Percentiles rank a stretch among this genome's conserved stretches.
phyloP scores from a whole-genome alignment of 2,888 invertebrate genomes.

The Keiferia lycopersicella region DNA sequence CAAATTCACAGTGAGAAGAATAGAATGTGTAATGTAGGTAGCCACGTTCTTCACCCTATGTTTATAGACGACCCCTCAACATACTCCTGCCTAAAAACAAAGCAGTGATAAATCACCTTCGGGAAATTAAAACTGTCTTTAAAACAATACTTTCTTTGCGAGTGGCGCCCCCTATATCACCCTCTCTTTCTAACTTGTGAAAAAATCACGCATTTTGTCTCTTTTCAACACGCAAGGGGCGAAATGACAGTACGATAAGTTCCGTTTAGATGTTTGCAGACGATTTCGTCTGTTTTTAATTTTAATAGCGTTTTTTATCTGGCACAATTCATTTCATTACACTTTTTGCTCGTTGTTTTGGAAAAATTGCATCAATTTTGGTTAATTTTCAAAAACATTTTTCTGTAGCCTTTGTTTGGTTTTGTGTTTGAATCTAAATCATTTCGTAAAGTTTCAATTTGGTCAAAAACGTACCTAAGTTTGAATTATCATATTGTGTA shows the following conservation, averaged over 20 bases:
- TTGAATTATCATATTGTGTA: too few species aligned
- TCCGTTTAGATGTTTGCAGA: slow-evolving; percentile 42
- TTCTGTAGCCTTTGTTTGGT: too few species aligned
- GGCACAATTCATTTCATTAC: slow-evolving; percentile 25
- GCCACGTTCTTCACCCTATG: too few species aligned
- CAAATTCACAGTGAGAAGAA: too few species aligned
- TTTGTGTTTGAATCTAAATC: too few species aligned
- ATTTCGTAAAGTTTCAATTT: too few species aligned
- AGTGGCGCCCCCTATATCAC: slow-evolving; percentile 44
- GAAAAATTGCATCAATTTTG: slow-evolving; percentile 3
- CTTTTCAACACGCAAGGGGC: slow-evolving; percentile 33
- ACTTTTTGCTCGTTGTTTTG: slow-evolving; percentile 9
- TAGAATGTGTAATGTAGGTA: too few species aligned
- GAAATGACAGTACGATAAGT: slow-evolving; percentile 39
- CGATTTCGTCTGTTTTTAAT: slow-evolving; percentile 42
- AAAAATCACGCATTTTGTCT: slow-evolving; percentile 35
- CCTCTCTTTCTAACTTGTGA: slow-evolving; percentile 36
- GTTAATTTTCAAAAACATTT: not conserved
- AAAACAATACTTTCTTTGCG: slow-evolving; percentile 75
- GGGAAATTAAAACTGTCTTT: slow-evolving; percentile 82
- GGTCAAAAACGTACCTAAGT: too few species aligned
- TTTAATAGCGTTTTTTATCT: slow-evolving; percentile 29
- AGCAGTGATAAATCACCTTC: slow-evolving; percentile 78
- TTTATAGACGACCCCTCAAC: slow-evolving; percentile 30
- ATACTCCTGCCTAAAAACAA: slow-evolving; percentile 51